phyloP scores from a whole-genome alignment of 30 jellyfish, hydroid and myxozoan species.

The Hydractinia echinata region DNA sequence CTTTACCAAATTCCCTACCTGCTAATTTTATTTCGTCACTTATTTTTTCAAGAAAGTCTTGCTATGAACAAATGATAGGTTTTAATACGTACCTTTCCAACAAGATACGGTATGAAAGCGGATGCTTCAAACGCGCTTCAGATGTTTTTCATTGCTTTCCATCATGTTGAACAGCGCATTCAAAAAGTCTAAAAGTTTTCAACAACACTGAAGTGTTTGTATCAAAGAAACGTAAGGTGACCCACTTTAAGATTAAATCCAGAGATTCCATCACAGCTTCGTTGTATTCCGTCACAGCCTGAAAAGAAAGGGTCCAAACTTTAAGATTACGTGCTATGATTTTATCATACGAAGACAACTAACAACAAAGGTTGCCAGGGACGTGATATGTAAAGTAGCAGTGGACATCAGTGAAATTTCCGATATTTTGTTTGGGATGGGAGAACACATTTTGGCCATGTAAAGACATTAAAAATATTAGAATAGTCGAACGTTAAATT shows the following conservation, averaged over 20 bases:
- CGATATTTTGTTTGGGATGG: too few species aligned
- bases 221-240: slow-evolving; percentile 76
- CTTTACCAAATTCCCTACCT: too few species aligned
- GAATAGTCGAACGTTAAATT: too few species aligned
- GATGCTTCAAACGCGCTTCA: slow-evolving; percentile 77
- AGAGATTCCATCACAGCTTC: slow-evolving; percentile 81
- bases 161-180: slow-evolving; percentile 56
- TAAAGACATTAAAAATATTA: too few species aligned
- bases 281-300: slow-evolving; percentile 55
- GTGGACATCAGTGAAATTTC: too few species aligned
- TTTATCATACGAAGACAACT: too few species aligned
- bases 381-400: not conserved
- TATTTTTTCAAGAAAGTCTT: too few species aligned
- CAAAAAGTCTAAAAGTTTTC: slow-evolving; percentile 77
- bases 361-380: not conserved
- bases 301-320: not conserved
- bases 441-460: too few species aligned
- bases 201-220: slow-evolving; percentile 87
- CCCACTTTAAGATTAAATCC: slow-evolving; percentile 80
- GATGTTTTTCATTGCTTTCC: slow-evolving; percentile 36
- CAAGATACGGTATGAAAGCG: slow-evolving; percentile 75
- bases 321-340: not conserved
- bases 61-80: too few species aligned
- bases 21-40: too few species aligned
- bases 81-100: slow-evolving; percentile 49